A percentile compares a stretch with the other conserved stretches of the same genome.
Conservation (phyloP, 1,140 invertebrate genomes). For the Heliconius congener region DNA sequence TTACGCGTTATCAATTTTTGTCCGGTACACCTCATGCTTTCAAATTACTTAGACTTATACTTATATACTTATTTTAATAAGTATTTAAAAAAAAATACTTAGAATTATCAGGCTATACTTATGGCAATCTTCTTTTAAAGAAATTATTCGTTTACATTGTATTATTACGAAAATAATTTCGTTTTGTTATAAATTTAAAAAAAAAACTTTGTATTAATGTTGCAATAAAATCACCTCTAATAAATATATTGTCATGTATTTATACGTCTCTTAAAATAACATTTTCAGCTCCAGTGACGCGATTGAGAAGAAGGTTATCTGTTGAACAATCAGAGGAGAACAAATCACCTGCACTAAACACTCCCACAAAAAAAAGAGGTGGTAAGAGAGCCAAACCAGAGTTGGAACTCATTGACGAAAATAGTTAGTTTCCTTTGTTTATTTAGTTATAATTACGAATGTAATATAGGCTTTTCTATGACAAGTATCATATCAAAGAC, state of each 20-base stretch:
- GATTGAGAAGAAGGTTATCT: conserved; percentile 60
- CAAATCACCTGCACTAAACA: conserved; percentile 56
- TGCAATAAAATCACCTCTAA: background rate
- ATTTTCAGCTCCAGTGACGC: conserved; percentile 55
- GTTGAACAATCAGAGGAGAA: conserved; percentile 62
- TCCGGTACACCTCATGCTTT: conserved; percentile 27
- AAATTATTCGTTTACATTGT: background rate
- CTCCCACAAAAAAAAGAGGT: conserved; percentile 69
- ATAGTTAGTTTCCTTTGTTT: conserved; percentile 49
- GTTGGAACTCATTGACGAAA: conserved; percentile 69
- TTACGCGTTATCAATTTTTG: conserved; percentile 39
- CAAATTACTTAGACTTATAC: conserved; percentile 3
- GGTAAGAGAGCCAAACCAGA: conserved; percentile 62
- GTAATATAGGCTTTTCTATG: background rate
- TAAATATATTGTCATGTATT: background rate
- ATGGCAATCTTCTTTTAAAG: background rate
- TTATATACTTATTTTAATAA: too few relatives aligned
- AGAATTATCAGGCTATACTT: background rate
- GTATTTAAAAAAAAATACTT: background rate
- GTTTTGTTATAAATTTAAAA: background rate
- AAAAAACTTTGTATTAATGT: background rate
- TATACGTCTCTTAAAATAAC: background rate
- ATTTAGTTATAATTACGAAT: background rate
- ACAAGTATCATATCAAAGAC: background rate
- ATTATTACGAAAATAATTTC: background rate